Evolutionary conservation across 2,113 vertebrate species (phyloP), one percentile per base, ranked within the genome.

Genomic region (Prolemur simus): DNA sequence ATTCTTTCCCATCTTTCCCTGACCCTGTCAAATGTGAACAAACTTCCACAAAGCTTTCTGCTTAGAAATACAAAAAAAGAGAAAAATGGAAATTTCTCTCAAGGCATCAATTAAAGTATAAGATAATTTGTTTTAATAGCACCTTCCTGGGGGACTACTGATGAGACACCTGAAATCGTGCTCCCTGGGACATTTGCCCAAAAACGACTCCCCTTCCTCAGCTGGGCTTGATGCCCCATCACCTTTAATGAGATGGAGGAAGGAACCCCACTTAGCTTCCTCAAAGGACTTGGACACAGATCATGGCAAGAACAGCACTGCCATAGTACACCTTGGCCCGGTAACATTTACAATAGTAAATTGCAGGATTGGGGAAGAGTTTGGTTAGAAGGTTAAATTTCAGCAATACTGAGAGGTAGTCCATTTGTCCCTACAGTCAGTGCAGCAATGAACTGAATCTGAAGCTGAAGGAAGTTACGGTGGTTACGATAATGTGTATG

Each of bases 401-500:
- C 32, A 47, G 87, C 8, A 45, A 64, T 54, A 47, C 32, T 7
- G 13, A 8, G n/a, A 91, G 21, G 73, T 52, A 4, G 64, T 37
- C 87, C 68, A 12, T 96, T 66, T 68, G 81, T 81, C 52, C 39
- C 39, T 63, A 25, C 68, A 63, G 18, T 58, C 37, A 39, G 20
- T 3, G 27, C 14, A 34, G 42, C 34, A 91, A 73, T 80, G 42
- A 93, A 89, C 21, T 60, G 82, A 82, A 82, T 73, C 71, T 78
- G 49, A 71, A 89, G 80, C 78, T 63, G 80, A 34, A 78, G 63
- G 63, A 56, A 96, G 93, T 74, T 89, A 73, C 42, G 96, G 76
- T 73, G 34, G 83, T 94, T 91, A 91, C 63, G 73, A 91, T 83
- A 95, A 95, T 39, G 15, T 39, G 42, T 47, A 68, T 42, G 29